Percentiles rank a stretch among this genome's conserved stretches.
Evolutionary conservation across 53 echinoderm and acorn worm genomes (phyloP).

Genomic region (Holothuria leucospilota): DNA sequence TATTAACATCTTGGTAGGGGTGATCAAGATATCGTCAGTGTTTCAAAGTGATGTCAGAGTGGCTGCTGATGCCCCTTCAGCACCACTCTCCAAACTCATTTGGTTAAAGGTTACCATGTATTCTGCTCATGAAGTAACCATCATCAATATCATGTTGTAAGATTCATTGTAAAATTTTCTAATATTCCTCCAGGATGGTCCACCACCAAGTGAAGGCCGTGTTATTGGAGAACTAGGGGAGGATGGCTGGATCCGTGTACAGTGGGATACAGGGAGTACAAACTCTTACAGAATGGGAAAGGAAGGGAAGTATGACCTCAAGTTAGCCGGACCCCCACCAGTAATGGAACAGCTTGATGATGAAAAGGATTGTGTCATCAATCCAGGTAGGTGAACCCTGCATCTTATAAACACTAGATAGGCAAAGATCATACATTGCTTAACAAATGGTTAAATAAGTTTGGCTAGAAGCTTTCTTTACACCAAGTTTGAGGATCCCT

Average conservation of each 20-base stretch:
- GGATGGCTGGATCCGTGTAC: slow-evolving; percentile 98
- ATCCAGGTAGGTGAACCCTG: slow-evolving; percentile 78
- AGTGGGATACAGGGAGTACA: slow-evolving; percentile 99
- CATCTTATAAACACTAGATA: too few relatives aligned
- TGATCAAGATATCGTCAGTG: too few relatives aligned
- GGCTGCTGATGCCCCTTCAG: too few relatives aligned
- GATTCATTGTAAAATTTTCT: neutral
- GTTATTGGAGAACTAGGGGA: slow-evolving; percentile 98
- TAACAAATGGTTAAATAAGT: too few relatives aligned
- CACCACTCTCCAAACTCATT: too few relatives aligned
- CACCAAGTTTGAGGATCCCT: too few relatives aligned
- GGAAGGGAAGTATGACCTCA: slow-evolving; percentile 97
- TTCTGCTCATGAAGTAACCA: too few relatives aligned
- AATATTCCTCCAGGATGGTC: slow-evolving; percentile 79
- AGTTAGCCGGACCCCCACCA: slow-evolving; percentile 95
- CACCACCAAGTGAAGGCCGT: slow-evolving; percentile 96
- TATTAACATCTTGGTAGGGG: too few relatives aligned
- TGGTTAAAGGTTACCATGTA: too few relatives aligned
- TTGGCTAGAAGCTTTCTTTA: too few relatives aligned
- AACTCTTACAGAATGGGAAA: slow-evolving; percentile 99
- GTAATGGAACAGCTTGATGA: slow-evolving; percentile 91
- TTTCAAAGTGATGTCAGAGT: too few relatives aligned
- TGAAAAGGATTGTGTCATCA: slow-evolving; percentile 92
- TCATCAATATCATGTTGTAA: neutral
- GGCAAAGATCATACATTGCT: too few relatives aligned